phyloP scores from a whole-genome alignment of 2,888 invertebrate species.

The Mythimna ferrago region DNA sequence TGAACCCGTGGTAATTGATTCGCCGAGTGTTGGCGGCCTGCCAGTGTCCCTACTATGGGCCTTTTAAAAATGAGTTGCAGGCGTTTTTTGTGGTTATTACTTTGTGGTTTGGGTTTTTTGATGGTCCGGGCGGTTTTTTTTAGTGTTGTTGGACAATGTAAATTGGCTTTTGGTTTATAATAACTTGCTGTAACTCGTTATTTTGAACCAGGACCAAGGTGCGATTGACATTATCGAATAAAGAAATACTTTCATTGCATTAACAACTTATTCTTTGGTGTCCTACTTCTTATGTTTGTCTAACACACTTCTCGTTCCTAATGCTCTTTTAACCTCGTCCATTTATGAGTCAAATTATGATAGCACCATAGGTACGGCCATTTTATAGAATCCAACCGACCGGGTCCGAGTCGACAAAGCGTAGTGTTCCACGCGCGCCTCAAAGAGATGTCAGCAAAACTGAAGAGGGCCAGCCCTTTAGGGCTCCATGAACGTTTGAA shows the following conservation, averaged over 20 bases:
- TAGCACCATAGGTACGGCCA: too few species aligned
- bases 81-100: slow-evolving; percentile 17
- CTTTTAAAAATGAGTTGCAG: slow-evolving; percentile 26
- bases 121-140: slow-evolving; percentile 2
- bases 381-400: too few species aligned
- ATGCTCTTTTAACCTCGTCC: not conserved
- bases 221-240: not conserved
- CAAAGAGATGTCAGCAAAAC: too few species aligned
- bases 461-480: too few species aligned
- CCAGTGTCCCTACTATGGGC: slow-evolving; percentile 64
- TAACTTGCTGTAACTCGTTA: too few species aligned
- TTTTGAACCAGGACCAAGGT: too few species aligned
- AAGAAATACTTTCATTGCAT: not conserved
- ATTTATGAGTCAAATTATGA: too few species aligned
- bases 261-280: not conserved
- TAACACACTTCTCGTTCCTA: not conserved
- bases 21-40: slow-evolving; percentile 68
- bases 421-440: too few species aligned
- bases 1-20: slow-evolving; percentile 76
- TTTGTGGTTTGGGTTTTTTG: not conserved
- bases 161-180: not conserved
- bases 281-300: not conserved
- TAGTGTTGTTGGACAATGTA: not conserved
- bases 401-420: too few species aligned
- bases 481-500: too few species aligned